Base-by-base conservation (phyloP, 2,888 invertebrate species). In the Scelioninae gen. 1 region DNA sequence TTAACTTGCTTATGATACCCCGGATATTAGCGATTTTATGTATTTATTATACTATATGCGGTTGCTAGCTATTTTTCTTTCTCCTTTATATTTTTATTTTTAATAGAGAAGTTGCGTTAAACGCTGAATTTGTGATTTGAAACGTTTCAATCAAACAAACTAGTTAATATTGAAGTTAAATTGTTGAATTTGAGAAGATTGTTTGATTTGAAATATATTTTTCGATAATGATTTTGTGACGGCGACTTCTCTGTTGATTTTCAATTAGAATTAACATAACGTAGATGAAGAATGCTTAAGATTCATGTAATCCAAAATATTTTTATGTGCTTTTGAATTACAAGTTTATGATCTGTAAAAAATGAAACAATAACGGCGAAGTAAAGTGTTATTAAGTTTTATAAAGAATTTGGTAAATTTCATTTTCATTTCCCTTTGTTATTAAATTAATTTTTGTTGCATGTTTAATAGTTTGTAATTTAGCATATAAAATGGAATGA, bases 331-430 rank as follows among this genome's bases (percentile, higher is more conserved):
- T 69, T 56, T 63, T 56, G 56, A 69, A 69, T 77, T 56, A 69
- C 62, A 5, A 62, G 15, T 68, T 77, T 69, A 62, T 38, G 55
- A 77, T 77, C 55, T 69, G 68, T 77, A 68, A 76, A 76, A 76
- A 23, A 75, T 63, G 31, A 75, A 75, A 66, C 49, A 23, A 74
- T 63, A 63, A 74, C 53, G 53, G 62, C 62, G 40, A 74, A 74
- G 55, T 74, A 74, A 72, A 72, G 29, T 74, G 74, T 74, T 71
- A 71, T 60, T 74, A 74, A 74, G 65, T 74, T 74, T 74, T 74
- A 56, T 74, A 74, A 65, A 47, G 38, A 74, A 74, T 0, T 38
- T 45, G 9, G 49, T 3, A 23, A 38, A 38, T 51, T 53, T 62
- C 29, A 45, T 49, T 51, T 23, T 55, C 32, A 55, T 72, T 53